Evolutionary conservation across 2,113 vertebrate species (phyloP).

Genomic region (Leptobrachium leishanense): DNA sequence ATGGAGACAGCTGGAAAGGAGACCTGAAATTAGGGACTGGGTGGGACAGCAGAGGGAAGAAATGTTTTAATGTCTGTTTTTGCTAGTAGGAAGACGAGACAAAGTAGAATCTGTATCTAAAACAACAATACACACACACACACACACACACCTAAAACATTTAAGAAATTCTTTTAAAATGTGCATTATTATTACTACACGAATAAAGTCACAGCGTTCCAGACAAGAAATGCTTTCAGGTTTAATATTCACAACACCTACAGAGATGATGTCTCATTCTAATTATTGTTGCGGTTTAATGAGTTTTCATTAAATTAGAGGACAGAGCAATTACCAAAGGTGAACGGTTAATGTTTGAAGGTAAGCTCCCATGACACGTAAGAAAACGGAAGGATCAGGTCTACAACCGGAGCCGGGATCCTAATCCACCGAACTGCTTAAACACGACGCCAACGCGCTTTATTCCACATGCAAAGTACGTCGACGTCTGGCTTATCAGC

Average conservation of each 20-base stretch:
- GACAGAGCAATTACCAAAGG: constrained; percentile 72
- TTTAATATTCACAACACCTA: constrained; percentile 78
- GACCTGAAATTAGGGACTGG: too few relatives aligned
- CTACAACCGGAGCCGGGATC: constrained; percentile 7
- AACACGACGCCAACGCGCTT: background rate
- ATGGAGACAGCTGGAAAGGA: too few relatives aligned
- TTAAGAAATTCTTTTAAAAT: too few relatives aligned
- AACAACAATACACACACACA: too few relatives aligned
- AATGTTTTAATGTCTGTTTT: too few relatives aligned
- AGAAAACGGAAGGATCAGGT: constrained; percentile 49
- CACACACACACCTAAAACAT: too few relatives aligned
- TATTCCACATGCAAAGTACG: constrained; percentile 22
- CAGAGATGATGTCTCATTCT: constrained; percentile 79
- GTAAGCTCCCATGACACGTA: constrained; percentile 67
- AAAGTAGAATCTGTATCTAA: too few relatives aligned
- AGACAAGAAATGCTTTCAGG: constrained; percentile 61
- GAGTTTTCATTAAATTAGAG: constrained; percentile 82
- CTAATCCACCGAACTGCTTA: constrained; percentile 8
- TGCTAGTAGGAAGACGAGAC: too few relatives aligned
- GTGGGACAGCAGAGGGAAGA: too few relatives aligned
- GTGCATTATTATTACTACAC: too few relatives aligned
- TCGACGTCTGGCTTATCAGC: constrained; percentile 9
- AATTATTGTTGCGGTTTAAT: constrained; percentile 83
- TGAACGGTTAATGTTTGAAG: constrained; percentile 74
- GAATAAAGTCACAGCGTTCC: too few relatives aligned